These are phyloP conservation scores for Lasioglossum malachurum DNA, from an alignment of 2,888 invertebrate genomes.

Conservation along the genomic window DNA sequence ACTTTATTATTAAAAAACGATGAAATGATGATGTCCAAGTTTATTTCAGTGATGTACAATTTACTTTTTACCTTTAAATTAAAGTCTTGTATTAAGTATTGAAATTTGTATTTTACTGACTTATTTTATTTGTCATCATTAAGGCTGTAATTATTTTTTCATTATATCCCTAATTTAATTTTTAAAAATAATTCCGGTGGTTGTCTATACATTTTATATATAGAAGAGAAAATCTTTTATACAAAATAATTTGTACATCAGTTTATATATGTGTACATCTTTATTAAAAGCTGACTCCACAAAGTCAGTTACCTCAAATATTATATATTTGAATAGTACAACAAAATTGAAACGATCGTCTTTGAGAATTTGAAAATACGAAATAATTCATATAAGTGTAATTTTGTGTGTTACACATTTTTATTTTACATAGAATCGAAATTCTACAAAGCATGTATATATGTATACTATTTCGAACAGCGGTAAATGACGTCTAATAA, in stretches of 20 bases:
- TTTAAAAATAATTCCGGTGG: slow-evolving; percentile 5
- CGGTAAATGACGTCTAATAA: too few species aligned
- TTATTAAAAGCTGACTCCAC: slow-evolving; percentile 20
- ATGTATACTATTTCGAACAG: neutral
- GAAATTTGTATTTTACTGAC: neutral
- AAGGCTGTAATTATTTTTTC: neutral
- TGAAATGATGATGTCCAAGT: slow-evolving; percentile 23
- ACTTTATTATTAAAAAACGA: slow-evolving; percentile 8
- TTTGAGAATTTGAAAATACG: neutral
- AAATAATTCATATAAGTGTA: neutral
- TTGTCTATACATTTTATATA: slow-evolving; percentile 19
- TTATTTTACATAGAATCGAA: neutral
- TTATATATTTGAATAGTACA: neutral
- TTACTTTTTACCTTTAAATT: slow-evolving; percentile 19
- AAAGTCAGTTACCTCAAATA: neutral
- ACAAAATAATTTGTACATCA: slow-evolving; percentile 12
- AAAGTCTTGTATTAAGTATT: slow-evolving; percentile 1
- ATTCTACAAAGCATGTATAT: neutral
- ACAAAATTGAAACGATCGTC: neutral
- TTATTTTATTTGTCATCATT: neutral
- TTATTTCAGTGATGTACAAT: slow-evolving; percentile 17
- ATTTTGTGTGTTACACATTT: neutral
- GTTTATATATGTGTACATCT: neutral
- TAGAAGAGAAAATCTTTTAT: slow-evolving; percentile 17
- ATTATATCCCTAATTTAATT: slow-evolving; percentile 3